phyloP scores from a whole-genome alignment of 2,113 vertebrate genomes.

The Plecotus auritus region DNA sequence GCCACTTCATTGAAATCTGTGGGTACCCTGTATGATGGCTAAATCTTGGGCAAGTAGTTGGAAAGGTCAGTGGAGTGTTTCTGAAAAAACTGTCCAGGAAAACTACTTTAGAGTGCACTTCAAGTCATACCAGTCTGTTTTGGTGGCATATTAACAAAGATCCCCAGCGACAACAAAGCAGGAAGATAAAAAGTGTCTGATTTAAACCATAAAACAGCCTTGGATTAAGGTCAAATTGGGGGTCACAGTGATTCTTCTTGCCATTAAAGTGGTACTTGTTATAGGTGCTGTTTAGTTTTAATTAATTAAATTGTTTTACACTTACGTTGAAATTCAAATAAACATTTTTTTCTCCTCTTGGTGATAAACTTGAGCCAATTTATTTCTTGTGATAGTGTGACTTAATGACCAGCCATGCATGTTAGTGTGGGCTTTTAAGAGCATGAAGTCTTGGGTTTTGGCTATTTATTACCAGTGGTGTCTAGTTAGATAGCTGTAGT shows the following conservation, averaged over 20 bases:
- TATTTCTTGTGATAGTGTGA: constrained; percentile 5
- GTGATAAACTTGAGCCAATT: background rate
- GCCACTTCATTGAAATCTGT: background rate
- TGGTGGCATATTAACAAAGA: background rate
- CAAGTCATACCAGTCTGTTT: background rate
- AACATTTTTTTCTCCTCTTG: background rate
- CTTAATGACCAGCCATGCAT: background rate
- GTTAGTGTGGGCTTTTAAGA: background rate
- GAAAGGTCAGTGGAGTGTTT: background rate
- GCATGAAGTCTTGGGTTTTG: constrained; percentile 16
- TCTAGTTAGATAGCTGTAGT: background rate
- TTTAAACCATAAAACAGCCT: constrained; percentile 7
- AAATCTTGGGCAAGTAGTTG: background rate
- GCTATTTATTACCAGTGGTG: background rate
- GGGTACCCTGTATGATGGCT: background rate
- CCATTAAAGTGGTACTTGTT: background rate
- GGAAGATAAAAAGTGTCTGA: background rate
- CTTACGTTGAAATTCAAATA: background rate
- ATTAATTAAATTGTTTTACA: background rate
- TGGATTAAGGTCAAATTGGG: background rate
- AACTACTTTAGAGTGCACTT: background rate
- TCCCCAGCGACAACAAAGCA: background rate
- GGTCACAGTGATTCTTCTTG: background rate
- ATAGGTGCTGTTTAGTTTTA: background rate
- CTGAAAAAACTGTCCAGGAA: background rate